phyloP scores from a whole-genome alignment of 1,140 invertebrate species.

The Diorhabda sublineata region DNA sequence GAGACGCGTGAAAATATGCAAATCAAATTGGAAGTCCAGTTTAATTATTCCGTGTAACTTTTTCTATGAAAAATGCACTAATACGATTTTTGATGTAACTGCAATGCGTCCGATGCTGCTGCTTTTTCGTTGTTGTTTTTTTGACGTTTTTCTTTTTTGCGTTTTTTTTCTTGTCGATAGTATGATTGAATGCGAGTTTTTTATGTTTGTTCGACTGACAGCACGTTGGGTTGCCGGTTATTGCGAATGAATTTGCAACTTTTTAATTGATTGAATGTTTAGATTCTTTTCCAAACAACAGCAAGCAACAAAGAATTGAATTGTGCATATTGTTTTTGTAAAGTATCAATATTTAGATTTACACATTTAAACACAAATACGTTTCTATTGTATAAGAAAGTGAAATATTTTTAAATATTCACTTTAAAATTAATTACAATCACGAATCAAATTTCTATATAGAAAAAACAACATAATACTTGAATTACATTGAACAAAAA shows the following conservation, averaged over 20 bases:
- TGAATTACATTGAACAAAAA: too few relatives aligned
- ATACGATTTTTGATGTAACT: conserved; percentile 35
- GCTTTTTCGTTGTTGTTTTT: conserved; percentile 5
- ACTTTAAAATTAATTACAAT: too few relatives aligned
- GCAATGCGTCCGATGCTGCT: conserved; percentile 21
- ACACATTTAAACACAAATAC: too few relatives aligned
- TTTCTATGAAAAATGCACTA: conserved; percentile 35
- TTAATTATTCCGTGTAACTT: conserved; percentile 44
- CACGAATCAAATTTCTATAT: too few relatives aligned
- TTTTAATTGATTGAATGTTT: conserved; percentile 3
- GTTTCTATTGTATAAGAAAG: too few relatives aligned
- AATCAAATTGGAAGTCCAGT: conserved; percentile 47
- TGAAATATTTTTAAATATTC: too few relatives aligned
- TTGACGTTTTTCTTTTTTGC: conserved; percentile 7
- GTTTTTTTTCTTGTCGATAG: conserved; percentile 21
- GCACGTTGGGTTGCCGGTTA: not conserved
- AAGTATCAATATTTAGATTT: too few relatives aligned
- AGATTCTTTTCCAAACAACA: not conserved
- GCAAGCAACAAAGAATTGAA: not conserved
- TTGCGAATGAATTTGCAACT: conserved; percentile 1
- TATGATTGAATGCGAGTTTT: conserved; percentile 18
- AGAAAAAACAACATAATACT: too few relatives aligned
- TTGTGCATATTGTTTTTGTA: too few relatives aligned
- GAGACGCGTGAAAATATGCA: conserved; percentile 47
- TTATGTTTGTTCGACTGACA: conserved; percentile 3